Evolutionary conservation across 2,113 vertebrate species (phyloP), one percentile per base, ranked within the genome.

Genomic region (Neodontobutis hainanensis): DNA sequence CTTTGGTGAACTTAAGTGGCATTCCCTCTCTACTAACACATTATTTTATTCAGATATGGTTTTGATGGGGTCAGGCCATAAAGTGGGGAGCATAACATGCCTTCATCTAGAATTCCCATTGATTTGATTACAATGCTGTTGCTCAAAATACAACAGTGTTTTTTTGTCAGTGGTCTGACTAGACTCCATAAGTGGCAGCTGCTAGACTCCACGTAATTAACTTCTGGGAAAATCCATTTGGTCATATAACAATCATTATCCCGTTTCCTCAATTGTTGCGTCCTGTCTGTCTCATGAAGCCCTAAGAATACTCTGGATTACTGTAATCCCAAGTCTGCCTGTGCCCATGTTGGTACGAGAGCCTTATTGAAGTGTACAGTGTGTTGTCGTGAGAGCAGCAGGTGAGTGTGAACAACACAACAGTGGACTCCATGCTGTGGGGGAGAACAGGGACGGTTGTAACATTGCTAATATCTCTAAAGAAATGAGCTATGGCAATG

Each of bases 281-380:
- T 79, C 73, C 56, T 72, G 66, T 78, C 70, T 78, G 58, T 66
- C 64, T 71, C 75, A 61, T 61, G 77, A 67, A 62, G 69, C 56
- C 70, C 82, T 82, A 86, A 86, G 83, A 87, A 88, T 85, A 85
- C 66, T 50, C 70, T 61, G 81, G 86, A 89, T 87, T 87, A 88
- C 61, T 74, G 77, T 89, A 88, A 89, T 88, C 82, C 82, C 74
- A 71, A 47, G 15, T 65, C 49, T 65, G 16, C 6, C 12, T 56
- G 36, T 62, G 63, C 62, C 32, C 61, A 5, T 73, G 52, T 61
- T n/a, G n/a, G n/a, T n/a, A 66, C 68, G 65, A 59, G 65, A 56
- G 59, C 58, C 71, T 49, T 27, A 46, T 11, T 57, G 47, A 70
- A 60, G 10, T 53, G 46, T 60, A 53, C 56, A 61, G 14, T 36